Conservation (phyloP, 2,113 vertebrate species). For the Plotosus lineatus region DNA sequence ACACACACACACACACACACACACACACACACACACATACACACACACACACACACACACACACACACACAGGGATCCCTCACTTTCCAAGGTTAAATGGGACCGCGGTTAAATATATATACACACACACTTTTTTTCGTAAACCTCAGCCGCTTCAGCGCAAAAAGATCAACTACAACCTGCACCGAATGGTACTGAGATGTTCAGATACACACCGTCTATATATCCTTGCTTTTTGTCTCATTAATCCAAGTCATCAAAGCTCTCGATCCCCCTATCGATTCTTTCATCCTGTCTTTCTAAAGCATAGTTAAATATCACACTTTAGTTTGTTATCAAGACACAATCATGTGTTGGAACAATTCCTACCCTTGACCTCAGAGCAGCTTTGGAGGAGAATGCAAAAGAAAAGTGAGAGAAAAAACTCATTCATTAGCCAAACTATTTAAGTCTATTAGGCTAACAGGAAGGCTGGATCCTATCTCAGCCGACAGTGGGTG, state of each 20-base stretch:
- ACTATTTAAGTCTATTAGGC: too few relatives aligned
- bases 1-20: too few relatives aligned
- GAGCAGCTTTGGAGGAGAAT: neutral
- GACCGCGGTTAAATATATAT: too few relatives aligned
- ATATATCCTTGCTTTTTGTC: neutral
- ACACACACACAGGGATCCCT: too few relatives aligned
- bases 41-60: too few relatives aligned
- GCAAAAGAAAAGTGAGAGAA: neutral
- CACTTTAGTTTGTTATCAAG: neutral
- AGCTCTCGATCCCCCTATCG: neutral
- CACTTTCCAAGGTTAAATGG: too few relatives aligned
- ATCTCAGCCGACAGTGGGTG: too few relatives aligned
- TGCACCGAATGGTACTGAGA: too few relatives aligned
- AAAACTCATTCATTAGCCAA: neutral
- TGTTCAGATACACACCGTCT: neutral
- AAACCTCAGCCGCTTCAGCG: neutral
- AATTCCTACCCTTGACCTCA: neutral
- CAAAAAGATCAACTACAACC: neutral
- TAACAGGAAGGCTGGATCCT: too few relatives aligned
- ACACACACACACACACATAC: too few relatives aligned
- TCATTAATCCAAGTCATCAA: neutral
- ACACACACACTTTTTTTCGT: too few relatives aligned
- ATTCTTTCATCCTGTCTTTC: neutral
- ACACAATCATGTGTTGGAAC: neutral
- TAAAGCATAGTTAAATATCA: slow-evolving; percentile 1